phyloP scores from a whole-genome alignment of 37 sponge, comb jelly and placozoan species.

The Cliona cf. orientalis region DNA sequence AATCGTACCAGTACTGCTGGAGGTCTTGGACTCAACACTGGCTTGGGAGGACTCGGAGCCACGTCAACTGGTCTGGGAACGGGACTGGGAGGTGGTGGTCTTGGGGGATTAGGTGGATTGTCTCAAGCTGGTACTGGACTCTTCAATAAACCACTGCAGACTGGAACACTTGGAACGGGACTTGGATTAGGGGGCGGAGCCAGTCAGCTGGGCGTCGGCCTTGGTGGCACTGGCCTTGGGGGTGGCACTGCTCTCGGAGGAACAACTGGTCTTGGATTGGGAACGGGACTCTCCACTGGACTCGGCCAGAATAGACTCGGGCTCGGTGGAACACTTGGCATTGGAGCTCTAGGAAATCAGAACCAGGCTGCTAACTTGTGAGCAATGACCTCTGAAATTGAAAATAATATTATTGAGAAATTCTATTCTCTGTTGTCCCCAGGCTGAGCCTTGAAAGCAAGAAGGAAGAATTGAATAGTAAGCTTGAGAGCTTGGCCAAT shows the following conservation, averaged over 20 bases:
- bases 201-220: background rate
- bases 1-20: background rate
- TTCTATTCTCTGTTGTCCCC: too few species aligned
- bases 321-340: slow-evolving; percentile 17
- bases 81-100: background rate
- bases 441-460: background rate
- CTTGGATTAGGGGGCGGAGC: background rate
- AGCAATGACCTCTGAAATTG: background rate
- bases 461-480: slow-evolving; percentile 71
- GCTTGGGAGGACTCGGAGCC: background rate
- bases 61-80: background rate
- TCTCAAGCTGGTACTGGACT: slow-evolving; percentile 13
- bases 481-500: slow-evolving; percentile 72
- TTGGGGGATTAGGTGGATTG: background rate
- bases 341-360: background rate
- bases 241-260: background rate
- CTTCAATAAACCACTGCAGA: slow-evolving; percentile 18
- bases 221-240: background rate
- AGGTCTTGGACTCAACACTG: background rate
- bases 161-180: background rate
- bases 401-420: too few species aligned
- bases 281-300: slow-evolving; percentile 2
- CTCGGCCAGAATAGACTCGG: slow-evolving; percentile 5
- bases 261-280: slow-evolving; percentile 11
- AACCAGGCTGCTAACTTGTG: slow-evolving; percentile 4